Conservation (phyloP, 2,797 vertebrate species). For the Bradypus variegatus region DNA sequence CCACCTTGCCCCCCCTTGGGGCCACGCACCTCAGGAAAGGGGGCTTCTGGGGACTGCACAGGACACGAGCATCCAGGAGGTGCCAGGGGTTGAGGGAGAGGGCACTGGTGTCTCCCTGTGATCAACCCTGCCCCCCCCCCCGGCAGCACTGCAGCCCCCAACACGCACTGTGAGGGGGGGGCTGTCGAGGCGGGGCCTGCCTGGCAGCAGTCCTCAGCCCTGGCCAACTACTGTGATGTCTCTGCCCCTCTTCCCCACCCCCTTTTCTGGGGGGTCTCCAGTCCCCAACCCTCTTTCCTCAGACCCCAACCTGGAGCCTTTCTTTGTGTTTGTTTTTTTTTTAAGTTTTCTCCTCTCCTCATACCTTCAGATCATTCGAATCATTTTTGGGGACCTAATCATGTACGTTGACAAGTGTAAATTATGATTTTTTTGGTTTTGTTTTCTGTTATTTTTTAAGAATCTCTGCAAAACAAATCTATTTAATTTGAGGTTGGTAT, state of each 20-base stretch:
- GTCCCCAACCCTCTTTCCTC: not conserved
- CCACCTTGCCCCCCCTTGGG: not conserved
- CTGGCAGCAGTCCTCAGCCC: slow-evolving; percentile 33
- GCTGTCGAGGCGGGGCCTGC: not conserved
- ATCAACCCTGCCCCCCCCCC: not conserved
- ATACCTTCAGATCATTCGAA: slow-evolving; percentile 49
- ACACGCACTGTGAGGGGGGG: not conserved
- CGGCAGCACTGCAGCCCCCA: not conserved
- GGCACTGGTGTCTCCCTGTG: not conserved
- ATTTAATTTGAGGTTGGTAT: slow-evolving; percentile 66
- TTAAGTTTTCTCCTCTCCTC: slow-evolving; percentile 9
- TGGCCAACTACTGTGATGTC: slow-evolving; percentile 65
- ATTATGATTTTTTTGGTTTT: slow-evolving; percentile 72
- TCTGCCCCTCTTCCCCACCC: not conserved
- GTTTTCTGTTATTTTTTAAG: slow-evolving; percentile 60
- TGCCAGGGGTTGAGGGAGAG: not conserved
- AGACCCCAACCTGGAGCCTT: slow-evolving; percentile 18
- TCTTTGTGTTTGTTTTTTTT: not conserved
- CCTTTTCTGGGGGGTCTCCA: not conserved
- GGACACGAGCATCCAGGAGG: not conserved
- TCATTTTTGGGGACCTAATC: slow-evolving; percentile 68
- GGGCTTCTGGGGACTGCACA: not conserved
- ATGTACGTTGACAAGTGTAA: slow-evolving; percentile 86
- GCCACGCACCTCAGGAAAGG: slow-evolving; percentile 15
- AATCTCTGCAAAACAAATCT: slow-evolving; percentile 61